Conservation (phyloP, 2,888 invertebrate species). For the Timandra comae region DNA sequence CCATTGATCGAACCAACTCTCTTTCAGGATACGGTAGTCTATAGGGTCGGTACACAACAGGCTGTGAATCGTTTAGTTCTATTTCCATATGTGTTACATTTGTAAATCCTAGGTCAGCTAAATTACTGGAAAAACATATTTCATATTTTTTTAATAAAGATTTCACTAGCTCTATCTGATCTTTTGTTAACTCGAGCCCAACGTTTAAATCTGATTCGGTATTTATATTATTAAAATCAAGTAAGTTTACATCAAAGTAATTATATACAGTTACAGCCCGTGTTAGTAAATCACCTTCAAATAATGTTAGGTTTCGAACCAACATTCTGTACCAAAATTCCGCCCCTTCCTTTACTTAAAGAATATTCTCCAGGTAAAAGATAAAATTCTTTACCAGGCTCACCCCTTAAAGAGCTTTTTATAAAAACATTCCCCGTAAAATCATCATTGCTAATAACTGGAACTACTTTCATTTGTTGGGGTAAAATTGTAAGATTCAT, state of each 20-base stretch:
- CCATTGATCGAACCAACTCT: constrained; percentile 12
- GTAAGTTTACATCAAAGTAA: not conserved
- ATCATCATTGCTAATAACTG: no score
- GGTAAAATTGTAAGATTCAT: not conserved
- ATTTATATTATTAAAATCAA: not conserved
- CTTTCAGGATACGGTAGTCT: constrained; percentile 10
- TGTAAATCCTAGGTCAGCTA: constrained; percentile 5
- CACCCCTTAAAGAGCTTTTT: constrained; percentile 5
- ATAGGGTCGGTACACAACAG: constrained; percentile 15
- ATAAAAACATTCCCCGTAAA: constrained; percentile 4
- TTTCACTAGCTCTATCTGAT: not conserved
- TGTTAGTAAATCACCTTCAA: no score
- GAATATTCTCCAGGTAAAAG: constrained; percentile 13
- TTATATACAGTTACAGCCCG: not conserved
- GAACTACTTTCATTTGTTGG: no score
- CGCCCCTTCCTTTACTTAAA: not conserved
- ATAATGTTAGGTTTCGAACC: no score
- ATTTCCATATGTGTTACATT: constrained; percentile 12
- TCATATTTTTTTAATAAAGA: constrained; percentile 1
- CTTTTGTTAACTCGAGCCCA: not conserved
- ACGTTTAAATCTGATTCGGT: no score
- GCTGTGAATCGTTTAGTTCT: constrained; percentile 4
- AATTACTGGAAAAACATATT: constrained; percentile 9
- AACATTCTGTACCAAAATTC: not conserved
- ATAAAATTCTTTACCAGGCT: constrained; percentile 5